These are phyloP conservation scores for Pterophyllum scalare DNA, from an alignment of 2,113 vertebrate species.

Conservation along the genomic window DNA sequence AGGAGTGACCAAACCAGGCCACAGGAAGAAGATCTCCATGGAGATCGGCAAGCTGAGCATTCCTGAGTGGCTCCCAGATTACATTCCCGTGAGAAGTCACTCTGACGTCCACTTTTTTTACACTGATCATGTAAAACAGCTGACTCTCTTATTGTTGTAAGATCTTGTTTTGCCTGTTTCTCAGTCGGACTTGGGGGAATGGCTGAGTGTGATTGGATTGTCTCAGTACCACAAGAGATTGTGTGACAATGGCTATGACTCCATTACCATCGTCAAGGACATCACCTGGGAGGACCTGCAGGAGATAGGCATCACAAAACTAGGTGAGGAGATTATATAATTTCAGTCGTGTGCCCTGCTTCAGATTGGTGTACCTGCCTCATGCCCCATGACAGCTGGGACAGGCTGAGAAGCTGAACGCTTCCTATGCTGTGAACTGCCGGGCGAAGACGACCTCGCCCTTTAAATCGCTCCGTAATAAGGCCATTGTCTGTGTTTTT, in stretches of 20 bases:
- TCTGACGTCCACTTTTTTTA: no score
- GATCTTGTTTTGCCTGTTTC: not conserved
- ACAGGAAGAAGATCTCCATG: slow-evolving; percentile 94
- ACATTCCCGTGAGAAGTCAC: slow-evolving; percentile 86
- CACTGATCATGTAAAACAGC: not conserved
- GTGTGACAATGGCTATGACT: slow-evolving; percentile 92
- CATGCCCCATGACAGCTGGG: no score
- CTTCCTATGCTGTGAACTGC: not conserved
- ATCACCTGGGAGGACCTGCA: slow-evolving; percentile 97
- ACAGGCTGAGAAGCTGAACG: not conserved
- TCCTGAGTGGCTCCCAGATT: slow-evolving; percentile 92
- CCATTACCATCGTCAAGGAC: slow-evolving; percentile 90
- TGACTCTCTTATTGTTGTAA: not conserved
- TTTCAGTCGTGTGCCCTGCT: not conserved
- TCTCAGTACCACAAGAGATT: slow-evolving; percentile 95
- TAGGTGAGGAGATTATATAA: slow-evolving; percentile 82
- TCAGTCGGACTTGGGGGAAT: slow-evolving; percentile 89
- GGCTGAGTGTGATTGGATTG: slow-evolving; percentile 91
- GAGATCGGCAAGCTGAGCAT: slow-evolving; percentile 92
- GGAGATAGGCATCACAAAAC: slow-evolving; percentile 93
- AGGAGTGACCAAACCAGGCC: slow-evolving; percentile 94
- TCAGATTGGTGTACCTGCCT: not conserved
- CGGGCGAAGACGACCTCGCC: no score
- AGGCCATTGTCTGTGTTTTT: not conserved
- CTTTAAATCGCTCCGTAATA: not conserved